These are phyloP conservation scores for Brachyhypopomus occidentalis DNA, from an alignment of 2,113 vertebrate species.

Conservation along the genomic window DNA sequence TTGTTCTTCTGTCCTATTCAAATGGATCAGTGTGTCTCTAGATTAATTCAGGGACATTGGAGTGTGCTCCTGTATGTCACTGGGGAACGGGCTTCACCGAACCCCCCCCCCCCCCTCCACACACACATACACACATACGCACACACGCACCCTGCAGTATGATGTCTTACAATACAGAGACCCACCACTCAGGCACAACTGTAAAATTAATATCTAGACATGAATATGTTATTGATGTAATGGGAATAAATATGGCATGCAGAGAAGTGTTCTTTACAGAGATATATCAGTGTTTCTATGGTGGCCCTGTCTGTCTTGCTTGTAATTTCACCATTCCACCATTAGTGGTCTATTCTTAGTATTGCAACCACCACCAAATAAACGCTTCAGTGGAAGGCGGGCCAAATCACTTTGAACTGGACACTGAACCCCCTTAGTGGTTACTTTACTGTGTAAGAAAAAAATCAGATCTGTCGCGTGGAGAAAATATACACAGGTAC, in stretches of 20 bases:
- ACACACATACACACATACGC: not conserved
- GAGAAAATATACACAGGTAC: no score
- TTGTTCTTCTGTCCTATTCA: conserved; percentile 75
- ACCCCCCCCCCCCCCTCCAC: not conserved
- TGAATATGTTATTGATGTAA: not conserved
- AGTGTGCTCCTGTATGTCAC: conserved; percentile 54
- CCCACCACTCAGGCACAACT: not conserved
- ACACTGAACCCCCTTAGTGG: not conserved
- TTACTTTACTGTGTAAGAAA: not conserved
- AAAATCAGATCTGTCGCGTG: no score
- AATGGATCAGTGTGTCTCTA: conserved; percentile 77
- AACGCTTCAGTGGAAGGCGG: not conserved
- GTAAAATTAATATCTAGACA: conserved; percentile 3
- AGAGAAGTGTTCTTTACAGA: not conserved
- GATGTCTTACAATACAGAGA: not conserved
- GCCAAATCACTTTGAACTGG: not conserved
- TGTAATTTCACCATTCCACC: conserved; percentile 65
- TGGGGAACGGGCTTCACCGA: conserved; percentile 23
- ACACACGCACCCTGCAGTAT: not conserved
- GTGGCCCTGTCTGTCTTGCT: conserved; percentile 19
- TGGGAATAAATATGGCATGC: not conserved
- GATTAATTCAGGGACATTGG: conserved; percentile 78
- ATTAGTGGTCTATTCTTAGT: conserved; percentile 72
- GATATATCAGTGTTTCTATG: conserved; percentile 11
- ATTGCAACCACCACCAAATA: not conserved